phyloP scores from a whole-genome alignment of 2,113 vertebrate genomes.

The Protobothrops mucrosquamatus region DNA sequence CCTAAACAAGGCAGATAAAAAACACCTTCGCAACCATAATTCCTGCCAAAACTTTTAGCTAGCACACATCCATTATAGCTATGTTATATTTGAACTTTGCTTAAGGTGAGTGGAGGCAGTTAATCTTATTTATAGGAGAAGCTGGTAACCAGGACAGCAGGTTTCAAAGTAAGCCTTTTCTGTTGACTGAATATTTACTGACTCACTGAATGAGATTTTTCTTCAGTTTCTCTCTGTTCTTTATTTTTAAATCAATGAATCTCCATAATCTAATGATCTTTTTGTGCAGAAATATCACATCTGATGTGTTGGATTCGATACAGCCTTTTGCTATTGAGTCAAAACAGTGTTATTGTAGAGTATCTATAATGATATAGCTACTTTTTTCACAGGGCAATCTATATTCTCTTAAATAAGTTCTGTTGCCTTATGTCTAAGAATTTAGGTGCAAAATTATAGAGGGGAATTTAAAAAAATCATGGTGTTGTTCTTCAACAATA shows the following conservation, averaged over 20 bases:
- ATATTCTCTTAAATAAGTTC: neutral
- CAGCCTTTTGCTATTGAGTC: neutral
- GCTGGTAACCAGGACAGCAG: conserved; percentile 34
- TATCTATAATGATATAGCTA: neutral
- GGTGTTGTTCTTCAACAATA: neutral
- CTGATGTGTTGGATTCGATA: neutral
- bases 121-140: conserved; percentile 61
- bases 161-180: conserved; percentile 50
- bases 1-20: conserved; percentile 46
- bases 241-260: conserved; percentile 14
- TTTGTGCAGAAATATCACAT: conserved; percentile 17
- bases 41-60: conserved; percentile 38
- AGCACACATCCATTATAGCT: conserved; percentile 43
- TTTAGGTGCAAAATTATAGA: neutral
- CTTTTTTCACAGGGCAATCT: neutral
- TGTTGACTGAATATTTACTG: conserved; percentile 6
- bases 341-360: neutral
- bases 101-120: conserved; percentile 56
- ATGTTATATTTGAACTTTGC: conserved; percentile 56
- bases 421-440: neutral
- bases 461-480: neutral
- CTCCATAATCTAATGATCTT: neutral
- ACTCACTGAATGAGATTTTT: conserved; percentile 33
- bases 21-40: conserved; percentile 32
- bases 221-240: conserved; percentile 18